Evolutionary conservation across 2,113 vertebrate genomes (phyloP), one percentile per base, ranked within the genome.

Genomic region (Sylvilagus bachmani): DNA sequence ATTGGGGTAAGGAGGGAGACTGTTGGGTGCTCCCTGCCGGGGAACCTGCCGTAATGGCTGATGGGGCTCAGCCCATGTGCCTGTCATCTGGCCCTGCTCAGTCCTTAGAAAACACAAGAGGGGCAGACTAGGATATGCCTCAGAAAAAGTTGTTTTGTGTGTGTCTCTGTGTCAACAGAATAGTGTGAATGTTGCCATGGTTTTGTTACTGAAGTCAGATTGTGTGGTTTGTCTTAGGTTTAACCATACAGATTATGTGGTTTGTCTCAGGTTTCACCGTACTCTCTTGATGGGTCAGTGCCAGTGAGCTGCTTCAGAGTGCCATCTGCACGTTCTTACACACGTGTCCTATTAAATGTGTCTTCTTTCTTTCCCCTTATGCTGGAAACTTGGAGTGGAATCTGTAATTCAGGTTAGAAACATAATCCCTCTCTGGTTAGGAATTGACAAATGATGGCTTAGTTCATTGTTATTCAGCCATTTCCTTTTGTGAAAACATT

Each of bases 401-500:
- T 66, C 73, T 84, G 21, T 84, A 51, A 74, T 85, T 91, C 38
- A n/a, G 80, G 19, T 53, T 62, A 53, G 53, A 44, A 78, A 86
- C 12, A 21, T 24, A 29, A 24, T 53, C 2, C 44, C 21, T 38
- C 10, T 49, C 89, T 58, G 10, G 21, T 61, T 77, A 78, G 55
- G 17, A 83, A 53, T 55, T 79, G 81, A 51, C 27, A 87, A 66
- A 78, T 17, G 27, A 73, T 53, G 25, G 16, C 10, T 75, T 82
- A n/a, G 49, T 61, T 86, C 67, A 85, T 14, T 64, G 77, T 75
- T 29, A 8, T 33, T 78, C 70, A 67, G 24, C 64, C 31, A 66
- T 86, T 94, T 81, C 33, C 27, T 93, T 81, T 83, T 67, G 77
- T 86, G 21, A 73, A 90, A 92, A 81, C 44, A 67, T 75, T 83